Base-by-base conservation (phyloP, 2,113 vertebrate species). In the Bubo scandiacus region DNA sequence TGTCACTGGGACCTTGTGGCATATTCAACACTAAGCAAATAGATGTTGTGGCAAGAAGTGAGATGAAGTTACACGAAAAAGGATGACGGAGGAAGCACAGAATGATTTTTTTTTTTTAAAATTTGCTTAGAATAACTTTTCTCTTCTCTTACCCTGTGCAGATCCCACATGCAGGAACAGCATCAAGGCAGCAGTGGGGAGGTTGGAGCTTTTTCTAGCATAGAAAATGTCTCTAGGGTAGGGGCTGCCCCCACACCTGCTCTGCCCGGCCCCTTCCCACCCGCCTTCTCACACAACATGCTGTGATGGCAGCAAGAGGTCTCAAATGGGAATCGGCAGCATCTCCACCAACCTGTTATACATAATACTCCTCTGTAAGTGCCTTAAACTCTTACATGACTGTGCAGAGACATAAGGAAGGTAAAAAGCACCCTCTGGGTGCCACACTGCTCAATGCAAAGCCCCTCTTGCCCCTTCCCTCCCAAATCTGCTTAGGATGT, bases 201-300 rank as follows among this genome's bases (percentile, higher is more conserved):
- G 8, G 25, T 12, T 0, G 2, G 21, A 32, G 32, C 3, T 27
- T 45, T 43, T 57, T 36, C 20, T 45, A 21, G 30, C 20, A 21
- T 1, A 3, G 17, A 14, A 34, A 55, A 38, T 15, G 11, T 43
- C 40, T 29, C 38, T 77, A 45, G 38, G 34, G 34, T 29, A 45
- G 55, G 70, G 57, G 3, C 29, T 81, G 22, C 18, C 12, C 13
- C 27, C 9, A 10, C 4, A 2, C 19, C 27, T n/a, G 23, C 38
- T 45, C 57, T 71, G 8, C 38, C 19, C 1, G 0, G 18, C 16
- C 40, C 27, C 23, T 57, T 81, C 51, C 38, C 43, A 20, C 25
- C 5, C 2, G 0, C 27, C 14, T 43, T 42, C 57, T 42, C 2
- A 0, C 27, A 15, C 47, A 30, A 40, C 2, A 0, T 43, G 22